Conservation (phyloP, 2,113 vertebrate species). For the Cinclus mexicanus region DNA sequence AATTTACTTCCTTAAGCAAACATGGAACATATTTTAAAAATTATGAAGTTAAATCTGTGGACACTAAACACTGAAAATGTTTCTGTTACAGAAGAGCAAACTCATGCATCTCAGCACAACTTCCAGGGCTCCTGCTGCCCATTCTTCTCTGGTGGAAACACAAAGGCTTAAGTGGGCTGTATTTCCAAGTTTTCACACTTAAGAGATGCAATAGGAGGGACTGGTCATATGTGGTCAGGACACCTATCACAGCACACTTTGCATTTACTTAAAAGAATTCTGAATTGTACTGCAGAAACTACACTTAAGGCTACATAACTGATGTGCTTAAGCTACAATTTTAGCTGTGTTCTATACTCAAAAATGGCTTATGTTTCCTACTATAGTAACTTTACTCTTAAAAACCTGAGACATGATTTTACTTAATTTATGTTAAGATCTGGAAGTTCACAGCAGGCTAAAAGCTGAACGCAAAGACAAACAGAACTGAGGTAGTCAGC, state of each 20-base stretch:
- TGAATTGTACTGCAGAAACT: neutral
- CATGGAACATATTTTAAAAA: neutral
- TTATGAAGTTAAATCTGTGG: neutral
- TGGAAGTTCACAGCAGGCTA: neutral
- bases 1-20: neutral
- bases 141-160: neutral
- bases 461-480: slow-evolving; percentile 24
- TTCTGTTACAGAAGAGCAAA: neutral
- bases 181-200: neutral
- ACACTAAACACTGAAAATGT: neutral
- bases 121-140: neutral
- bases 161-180: neutral
- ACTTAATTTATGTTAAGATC: neutral
- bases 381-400: slow-evolving; percentile 38
- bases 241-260: neutral
- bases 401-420: slow-evolving; percentile 61
- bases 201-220: neutral
- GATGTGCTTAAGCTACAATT: slow-evolving; percentile 2
- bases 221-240: neutral
- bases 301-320: neutral
- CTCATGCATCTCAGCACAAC: neutral
- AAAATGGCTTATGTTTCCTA: slow-evolving; percentile 65
- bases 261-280: neutral
- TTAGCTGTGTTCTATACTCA: neutral
- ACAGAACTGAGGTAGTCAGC: slow-evolving; percentile 65